phyloP scores from a whole-genome alignment of 2,113 vertebrate species.

The Australoheros scitulus region DNA sequence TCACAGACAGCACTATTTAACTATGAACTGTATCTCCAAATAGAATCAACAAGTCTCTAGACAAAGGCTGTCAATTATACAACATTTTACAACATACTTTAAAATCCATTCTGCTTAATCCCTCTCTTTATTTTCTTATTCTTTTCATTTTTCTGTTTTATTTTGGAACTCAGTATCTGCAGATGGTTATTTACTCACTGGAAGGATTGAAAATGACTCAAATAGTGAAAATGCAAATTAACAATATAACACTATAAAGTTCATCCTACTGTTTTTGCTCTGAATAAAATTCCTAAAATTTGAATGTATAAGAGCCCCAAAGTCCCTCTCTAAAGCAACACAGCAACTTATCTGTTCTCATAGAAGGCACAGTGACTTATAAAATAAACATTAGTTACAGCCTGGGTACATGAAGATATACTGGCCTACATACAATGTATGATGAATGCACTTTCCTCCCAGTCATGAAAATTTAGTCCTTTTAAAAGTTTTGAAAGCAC shows the following conservation, averaged over 20 bases:
- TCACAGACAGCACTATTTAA: background rate
- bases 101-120: background rate
- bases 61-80: background rate
- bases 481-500: slow-evolving; percentile 20
- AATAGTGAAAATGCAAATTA: background rate
- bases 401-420: background rate
- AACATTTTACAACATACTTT: background rate
- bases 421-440: slow-evolving; percentile 16
- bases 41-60: background rate
- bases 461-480: background rate
- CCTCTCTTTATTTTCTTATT: no score
- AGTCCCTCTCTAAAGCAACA: background rate
- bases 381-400: slow-evolving; percentile 29
- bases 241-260: background rate
- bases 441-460: slow-evolving; percentile 16
- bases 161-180: background rate
- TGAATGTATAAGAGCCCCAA: slow-evolving; percentile 17
- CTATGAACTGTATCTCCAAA: background rate
- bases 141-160: background rate
- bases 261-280: slow-evolving; percentile 1
- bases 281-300: background rate
- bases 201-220: background rate
- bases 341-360: background rate
- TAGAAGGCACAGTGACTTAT: slow-evolving; percentile 14
- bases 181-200: background rate